Evolutionary conservation across 2,888 invertebrate genomes (phyloP), one percentile per base, ranked within the genome.

Genomic region (Dioctria linearis): DNA sequence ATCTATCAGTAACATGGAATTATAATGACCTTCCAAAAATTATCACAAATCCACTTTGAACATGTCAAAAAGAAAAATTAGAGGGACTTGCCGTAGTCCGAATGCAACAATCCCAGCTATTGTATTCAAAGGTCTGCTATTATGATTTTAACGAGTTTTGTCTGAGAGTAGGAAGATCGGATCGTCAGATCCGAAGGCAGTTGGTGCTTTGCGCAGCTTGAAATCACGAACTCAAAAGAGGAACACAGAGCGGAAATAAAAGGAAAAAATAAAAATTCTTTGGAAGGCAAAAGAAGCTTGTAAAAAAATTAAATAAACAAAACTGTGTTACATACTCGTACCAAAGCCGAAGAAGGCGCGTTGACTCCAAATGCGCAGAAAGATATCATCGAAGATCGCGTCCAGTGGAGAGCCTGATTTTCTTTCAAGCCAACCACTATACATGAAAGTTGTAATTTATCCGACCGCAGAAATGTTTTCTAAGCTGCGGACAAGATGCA

Each of bases 361-460:
- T 76, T 76, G 76, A 76, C 76, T 76, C 51, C 63, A 63, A 63
- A 39, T 46, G 63, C 76, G 9, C 13, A 37, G 54, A 57, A 63
- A 76, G 76, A 76, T 76, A 49, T 46, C 66, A 66, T 66, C 76
- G 57, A 73, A 73, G 73, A 73, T 59, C 13, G 59, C 25, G 73
- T 42, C 40, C 51, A 42, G 73, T 42, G 54, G 57, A 37, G 54
- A 61, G 61, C 11, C 73, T 40, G 59, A 59, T 13, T 57, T 61
- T 73, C 73, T 73, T 43, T 57, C 13, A 40, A 40, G n/a, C 73
- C 54, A 46, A 43, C 67, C 4, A 57, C 40, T 40, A 25, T 42
- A 75, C 76, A 76, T 63, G 76, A 76, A 76, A 76, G 76, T 76
- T 76, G 76, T 76, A 76, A 76, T 63, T 76, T 76, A 76, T 76